Percentiles rank a stretch among this genome's conserved stretches.
phyloP scores from a whole-genome alignment of 2,888 invertebrate species.

The Watsonalla binaria region DNA sequence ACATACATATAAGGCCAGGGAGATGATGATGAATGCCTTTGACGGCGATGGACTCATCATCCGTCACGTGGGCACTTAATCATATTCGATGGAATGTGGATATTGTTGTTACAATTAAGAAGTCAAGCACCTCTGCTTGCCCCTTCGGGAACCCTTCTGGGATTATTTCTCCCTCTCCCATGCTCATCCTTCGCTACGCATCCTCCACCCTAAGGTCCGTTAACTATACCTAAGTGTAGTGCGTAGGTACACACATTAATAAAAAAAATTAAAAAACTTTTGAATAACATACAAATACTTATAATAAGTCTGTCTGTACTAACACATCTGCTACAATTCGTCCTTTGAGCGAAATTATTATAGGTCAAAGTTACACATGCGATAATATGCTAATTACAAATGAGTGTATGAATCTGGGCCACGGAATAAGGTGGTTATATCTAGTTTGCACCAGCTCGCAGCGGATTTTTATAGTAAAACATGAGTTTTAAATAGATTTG shows the following conservation, averaged over 20 bases:
- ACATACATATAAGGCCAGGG: too few species aligned
- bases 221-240: background rate
- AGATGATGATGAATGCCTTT: too few species aligned
- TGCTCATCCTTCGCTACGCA: too few species aligned
- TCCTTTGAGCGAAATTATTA: conserved; percentile 51
- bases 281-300: background rate
- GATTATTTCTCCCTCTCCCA: too few species aligned
- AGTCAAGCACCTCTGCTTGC: too few species aligned
- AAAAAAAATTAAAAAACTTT: background rate
- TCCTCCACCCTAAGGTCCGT: background rate
- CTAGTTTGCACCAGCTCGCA: conserved; percentile 14
- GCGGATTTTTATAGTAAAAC: conserved; percentile 10
- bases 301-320: conserved; percentile 20
- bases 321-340: conserved; percentile 21
- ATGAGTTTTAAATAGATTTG: background rate
- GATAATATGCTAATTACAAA: conserved; percentile 43
- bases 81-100: too few species aligned
- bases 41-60: too few species aligned
- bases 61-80: too few species aligned
- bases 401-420: conserved; percentile 36
- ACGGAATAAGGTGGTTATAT: conserved; percentile 23
- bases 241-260: too few species aligned
- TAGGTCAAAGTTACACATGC: conserved; percentile 65
- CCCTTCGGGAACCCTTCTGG: too few species aligned
- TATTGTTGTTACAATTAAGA: too few species aligned